These are phyloP conservation scores for Tanytarsus gracilentus DNA, from an alignment of 2,888 invertebrate genomes.

Conservation along the genomic window DNA sequence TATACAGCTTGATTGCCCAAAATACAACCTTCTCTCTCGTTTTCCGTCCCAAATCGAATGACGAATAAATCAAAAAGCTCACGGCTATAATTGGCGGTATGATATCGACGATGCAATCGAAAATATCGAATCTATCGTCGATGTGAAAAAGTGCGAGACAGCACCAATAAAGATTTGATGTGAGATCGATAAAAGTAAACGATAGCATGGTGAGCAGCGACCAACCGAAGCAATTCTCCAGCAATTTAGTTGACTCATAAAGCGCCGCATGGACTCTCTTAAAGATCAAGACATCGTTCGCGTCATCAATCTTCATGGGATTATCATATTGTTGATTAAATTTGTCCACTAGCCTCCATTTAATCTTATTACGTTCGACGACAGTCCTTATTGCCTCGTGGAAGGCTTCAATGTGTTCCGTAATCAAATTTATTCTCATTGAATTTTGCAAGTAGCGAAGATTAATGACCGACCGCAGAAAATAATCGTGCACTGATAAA, in stretches of 20 bases:
- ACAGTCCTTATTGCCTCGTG: not conserved
- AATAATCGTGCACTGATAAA: not conserved
- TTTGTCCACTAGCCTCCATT: conserved; percentile 1
- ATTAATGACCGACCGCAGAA: conserved; percentile 8
- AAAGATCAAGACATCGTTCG: not conserved
- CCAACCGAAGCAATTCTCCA: conserved; percentile 16
- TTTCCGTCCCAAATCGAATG: not conserved
- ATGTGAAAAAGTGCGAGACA: conserved; percentile 1
- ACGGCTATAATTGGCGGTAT: not conserved
- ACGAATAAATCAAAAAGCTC: conserved; percentile 17
- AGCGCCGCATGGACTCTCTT: not conserved
- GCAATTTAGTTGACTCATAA: conserved; percentile 10
- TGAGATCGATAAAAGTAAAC: conserved; percentile 20
- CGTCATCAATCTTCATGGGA: not conserved
- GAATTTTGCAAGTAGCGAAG: conserved; percentile 11
- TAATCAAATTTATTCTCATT: not conserved
- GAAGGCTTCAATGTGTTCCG: not conserved
- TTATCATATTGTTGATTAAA: not conserved
- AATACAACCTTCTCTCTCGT: not conserved
- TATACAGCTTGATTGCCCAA: not conserved
- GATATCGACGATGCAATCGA: conserved; percentile 11
- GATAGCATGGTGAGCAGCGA: not conserved
- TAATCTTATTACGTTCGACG: not conserved
- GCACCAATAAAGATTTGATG: conserved; percentile 16
- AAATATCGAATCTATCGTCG: not conserved